Conservation (phyloP, 1,140 invertebrate genomes). For the Agrilus planipennis region DNA sequence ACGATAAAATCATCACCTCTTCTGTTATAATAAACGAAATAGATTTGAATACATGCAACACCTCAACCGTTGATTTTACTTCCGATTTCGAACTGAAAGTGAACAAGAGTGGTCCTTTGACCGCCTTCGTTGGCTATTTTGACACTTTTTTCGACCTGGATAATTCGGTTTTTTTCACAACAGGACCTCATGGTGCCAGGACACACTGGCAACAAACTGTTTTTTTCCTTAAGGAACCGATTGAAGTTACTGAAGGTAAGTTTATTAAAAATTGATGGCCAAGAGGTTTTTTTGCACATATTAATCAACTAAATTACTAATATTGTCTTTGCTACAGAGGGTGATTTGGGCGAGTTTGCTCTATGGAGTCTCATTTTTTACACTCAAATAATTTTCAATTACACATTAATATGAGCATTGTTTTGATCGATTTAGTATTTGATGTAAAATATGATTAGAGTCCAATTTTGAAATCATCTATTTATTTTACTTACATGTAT, state of each 20-base stretch:
- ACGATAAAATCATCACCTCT: conserved; percentile 65
- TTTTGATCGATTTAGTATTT: too few species aligned
- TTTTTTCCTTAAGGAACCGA: conserved; percentile 68
- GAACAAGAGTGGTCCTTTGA: conserved; percentile 59
- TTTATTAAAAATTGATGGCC: too few species aligned
- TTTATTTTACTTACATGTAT: too few species aligned
- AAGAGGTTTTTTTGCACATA: too few species aligned
- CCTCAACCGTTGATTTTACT: conserved; percentile 69
- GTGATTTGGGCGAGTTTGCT: too few species aligned
- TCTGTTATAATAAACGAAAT: conserved; percentile 53
- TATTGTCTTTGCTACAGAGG: too few species aligned
- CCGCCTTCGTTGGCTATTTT: conserved; percentile 88
- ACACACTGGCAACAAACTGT: conserved; percentile 99
- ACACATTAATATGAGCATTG: too few species aligned
- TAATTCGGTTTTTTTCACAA: conserved; percentile 52
- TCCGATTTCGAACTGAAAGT: conserved; percentile 64
- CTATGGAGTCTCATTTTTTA: too few species aligned
- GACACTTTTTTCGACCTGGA: conserved; percentile 76
- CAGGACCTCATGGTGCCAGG: conserved; percentile 56
- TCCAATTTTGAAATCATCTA: too few species aligned
- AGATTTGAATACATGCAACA: conserved; percentile 71
- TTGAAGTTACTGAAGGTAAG: conserved; percentile 56
- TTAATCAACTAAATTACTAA: too few species aligned
- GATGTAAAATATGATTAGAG: too few species aligned
- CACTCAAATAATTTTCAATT: too few species aligned